phyloP scores from a whole-genome alignment of 2,797 vertebrate species.

The Morelia viridis region DNA sequence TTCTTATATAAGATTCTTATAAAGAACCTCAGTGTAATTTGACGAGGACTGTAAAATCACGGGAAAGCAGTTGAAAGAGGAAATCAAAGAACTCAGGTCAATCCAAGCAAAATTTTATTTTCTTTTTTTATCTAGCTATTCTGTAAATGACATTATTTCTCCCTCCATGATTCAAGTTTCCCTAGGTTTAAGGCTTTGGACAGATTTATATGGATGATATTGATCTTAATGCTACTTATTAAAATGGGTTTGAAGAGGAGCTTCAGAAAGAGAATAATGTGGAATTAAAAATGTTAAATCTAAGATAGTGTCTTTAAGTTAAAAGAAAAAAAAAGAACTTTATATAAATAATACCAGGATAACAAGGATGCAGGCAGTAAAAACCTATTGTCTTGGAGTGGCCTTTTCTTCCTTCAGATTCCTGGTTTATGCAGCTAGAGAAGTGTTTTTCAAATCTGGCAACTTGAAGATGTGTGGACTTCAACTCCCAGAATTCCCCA shows the following conservation, averaged over 20 bases:
- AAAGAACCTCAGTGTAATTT: neutral
- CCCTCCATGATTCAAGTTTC: neutral
- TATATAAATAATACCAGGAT: neutral
- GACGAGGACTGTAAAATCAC: neutral
- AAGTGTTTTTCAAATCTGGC: neutral
- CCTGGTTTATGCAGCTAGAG: neutral
- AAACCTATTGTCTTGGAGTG: neutral
- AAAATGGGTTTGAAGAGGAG: neutral
- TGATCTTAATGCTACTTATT: neutral
- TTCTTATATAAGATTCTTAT: no score
- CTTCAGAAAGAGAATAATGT: neutral
- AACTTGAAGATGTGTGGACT: neutral
- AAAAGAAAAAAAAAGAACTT: neutral
- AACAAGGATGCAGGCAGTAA: neutral
- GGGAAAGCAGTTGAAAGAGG: neutral
- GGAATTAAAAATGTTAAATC: neutral
- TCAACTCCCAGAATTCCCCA: neutral
- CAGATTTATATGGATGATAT: neutral
- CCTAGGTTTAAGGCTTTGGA: neutral
- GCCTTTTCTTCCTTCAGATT: neutral
- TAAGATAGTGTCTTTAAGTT: neutral
- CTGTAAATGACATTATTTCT: neutral
- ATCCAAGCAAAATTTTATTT: neutral
- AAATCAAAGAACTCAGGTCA: neutral
- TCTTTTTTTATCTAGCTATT: neutral